Conservation (phyloP, 1,140 invertebrate genomes). For the Rhizoglyphus robini region DNA sequence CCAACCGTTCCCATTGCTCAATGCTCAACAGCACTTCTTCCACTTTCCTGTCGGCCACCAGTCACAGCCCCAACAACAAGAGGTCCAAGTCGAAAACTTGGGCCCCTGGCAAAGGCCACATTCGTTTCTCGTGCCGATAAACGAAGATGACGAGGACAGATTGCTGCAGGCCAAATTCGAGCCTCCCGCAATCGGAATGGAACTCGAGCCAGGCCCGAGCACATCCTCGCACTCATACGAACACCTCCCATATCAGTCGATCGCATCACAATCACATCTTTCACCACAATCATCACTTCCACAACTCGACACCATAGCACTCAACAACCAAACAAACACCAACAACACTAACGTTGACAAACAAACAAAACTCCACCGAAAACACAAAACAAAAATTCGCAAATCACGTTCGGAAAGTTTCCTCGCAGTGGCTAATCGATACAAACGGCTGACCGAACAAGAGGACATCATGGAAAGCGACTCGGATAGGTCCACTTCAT, state of each 20-base stretch:
- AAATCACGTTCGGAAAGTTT: conserved; percentile 8
- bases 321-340: not conserved
- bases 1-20: not conserved
- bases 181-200: not conserved
- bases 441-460: not conserved
- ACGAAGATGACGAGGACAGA: not conserved
- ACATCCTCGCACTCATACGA: no score
- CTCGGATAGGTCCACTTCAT: not conserved
- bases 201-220: not conserved
- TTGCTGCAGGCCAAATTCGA: not conserved
- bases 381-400: not conserved
- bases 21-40: conserved; percentile 1
- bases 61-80: not conserved
- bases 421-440: not conserved
- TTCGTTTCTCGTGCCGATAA: conserved; percentile 9
- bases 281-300: no score
- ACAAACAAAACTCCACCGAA: not conserved
- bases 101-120: not conserved
- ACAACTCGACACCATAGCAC: no score
- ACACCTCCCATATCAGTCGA: not conserved
- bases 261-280: not conserved
- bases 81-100: not conserved
- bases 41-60: not conserved
- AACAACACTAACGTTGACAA: not conserved
- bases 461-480: not conserved